Evolutionary conservation across 2,888 invertebrate genomes (phyloP).

Genomic region (Drosophila fulvimacula): DNA sequence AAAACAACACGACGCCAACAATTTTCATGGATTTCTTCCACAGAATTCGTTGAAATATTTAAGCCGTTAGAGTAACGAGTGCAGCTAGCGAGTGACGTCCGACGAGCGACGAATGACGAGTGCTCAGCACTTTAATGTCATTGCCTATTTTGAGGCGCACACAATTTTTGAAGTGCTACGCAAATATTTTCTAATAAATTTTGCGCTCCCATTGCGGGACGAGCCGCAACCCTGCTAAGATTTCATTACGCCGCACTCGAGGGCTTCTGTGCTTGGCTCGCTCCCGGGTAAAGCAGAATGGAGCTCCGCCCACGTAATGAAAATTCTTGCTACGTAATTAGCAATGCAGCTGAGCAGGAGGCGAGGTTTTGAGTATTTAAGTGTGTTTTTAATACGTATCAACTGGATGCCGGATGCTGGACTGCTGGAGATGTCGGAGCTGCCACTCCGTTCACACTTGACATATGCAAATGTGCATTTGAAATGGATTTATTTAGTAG

Average conservation of each 20-base stretch:
- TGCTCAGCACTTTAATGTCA: constrained; percentile 44
- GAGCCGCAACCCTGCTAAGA: constrained; percentile 47
- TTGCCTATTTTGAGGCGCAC: constrained; percentile 55
- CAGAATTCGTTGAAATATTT: neutral
- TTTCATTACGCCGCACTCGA: constrained; percentile 77
- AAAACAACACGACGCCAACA: neutral
- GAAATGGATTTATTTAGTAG: constrained; percentile 54
- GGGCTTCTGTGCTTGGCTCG: constrained; percentile 25
- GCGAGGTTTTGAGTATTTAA: constrained; percentile 47
- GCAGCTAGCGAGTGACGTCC: constrained; percentile 1
- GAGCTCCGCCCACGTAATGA: constrained; percentile 49
- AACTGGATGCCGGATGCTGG: constrained; percentile 29
- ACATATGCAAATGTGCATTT: constrained; percentile 65
- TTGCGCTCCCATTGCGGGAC: constrained; percentile 56
- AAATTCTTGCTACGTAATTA: constrained; percentile 71
- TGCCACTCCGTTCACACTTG: constrained; percentile 57
- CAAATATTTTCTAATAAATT: constrained; percentile 82
- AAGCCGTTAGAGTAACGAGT: neutral
- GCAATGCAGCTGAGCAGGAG: constrained; percentile 49
- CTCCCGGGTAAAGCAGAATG: constrained; percentile 1
- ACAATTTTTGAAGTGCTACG: constrained; percentile 72
- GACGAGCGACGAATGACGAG: constrained; percentile 9
- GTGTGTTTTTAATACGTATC: constrained; percentile 63
- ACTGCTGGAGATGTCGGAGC: constrained; percentile 36
- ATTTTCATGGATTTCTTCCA: neutral